Conservation (phyloP, 2,113 vertebrate species). For the Lycaon pictus region DNA sequence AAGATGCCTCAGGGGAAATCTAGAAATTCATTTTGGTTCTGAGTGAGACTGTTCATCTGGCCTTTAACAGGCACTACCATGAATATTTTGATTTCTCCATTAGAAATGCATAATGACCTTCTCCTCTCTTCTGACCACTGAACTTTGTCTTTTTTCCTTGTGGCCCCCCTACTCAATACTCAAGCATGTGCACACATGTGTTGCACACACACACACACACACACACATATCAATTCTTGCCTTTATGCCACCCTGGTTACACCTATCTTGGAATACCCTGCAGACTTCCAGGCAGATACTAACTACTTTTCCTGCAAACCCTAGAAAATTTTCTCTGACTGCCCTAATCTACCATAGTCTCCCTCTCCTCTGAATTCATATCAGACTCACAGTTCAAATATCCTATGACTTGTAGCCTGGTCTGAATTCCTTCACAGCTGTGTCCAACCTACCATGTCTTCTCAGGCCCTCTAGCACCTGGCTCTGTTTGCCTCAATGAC, state of each 20-base stretch:
- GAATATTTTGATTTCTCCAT: neutral
- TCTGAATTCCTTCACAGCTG: neutral
- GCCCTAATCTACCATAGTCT: neutral
- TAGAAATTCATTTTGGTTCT: neutral
- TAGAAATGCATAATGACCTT: neutral
- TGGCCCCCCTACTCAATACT: neutral
- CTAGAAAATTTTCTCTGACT: neutral
- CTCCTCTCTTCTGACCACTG: neutral
- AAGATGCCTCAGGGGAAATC: neutral
- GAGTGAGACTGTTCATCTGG: neutral
- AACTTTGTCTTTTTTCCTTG: neutral
- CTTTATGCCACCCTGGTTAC: neutral
- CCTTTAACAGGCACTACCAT: neutral
- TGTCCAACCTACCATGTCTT: neutral
- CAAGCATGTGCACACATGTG: neutral
- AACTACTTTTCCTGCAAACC: neutral
- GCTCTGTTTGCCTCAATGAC: neutral
- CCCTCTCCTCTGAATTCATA: neutral
- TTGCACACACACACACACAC: neutral
- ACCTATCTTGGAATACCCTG: neutral
- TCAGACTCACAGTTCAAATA: neutral
- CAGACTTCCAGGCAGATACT: neutral
- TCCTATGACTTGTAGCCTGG: neutral
- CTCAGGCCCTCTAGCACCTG: neutral
- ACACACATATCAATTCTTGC: neutral